phyloP scores from a whole-genome alignment of 2,797 vertebrate genomes.

The Micromesistius poutassou region DNA sequence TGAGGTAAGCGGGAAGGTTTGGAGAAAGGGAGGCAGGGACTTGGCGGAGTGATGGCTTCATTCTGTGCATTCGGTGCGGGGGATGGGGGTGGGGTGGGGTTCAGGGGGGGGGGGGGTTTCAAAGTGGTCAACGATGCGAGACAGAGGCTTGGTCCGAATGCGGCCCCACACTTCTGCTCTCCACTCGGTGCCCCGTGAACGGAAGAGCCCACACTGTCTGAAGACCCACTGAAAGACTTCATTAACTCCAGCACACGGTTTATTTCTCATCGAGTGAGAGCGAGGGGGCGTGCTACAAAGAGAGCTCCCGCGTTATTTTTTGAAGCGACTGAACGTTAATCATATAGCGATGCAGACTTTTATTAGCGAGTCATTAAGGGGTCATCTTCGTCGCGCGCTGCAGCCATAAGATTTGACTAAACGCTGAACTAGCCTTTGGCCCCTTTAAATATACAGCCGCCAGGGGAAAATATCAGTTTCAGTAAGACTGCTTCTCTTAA shows the following conservation, averaged over 20 bases:
- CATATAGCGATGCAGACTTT: slow-evolving; percentile 48
- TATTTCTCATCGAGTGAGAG: slow-evolving; percentile 51
- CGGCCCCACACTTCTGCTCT: slow-evolving; percentile 45
- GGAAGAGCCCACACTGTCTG: slow-evolving; percentile 48
- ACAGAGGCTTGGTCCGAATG: slow-evolving; percentile 47
- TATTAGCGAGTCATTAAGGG: slow-evolving; percentile 55
- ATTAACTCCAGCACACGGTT: slow-evolving; percentile 62
- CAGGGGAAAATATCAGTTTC: slow-evolving; percentile 52
- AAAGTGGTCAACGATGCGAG: slow-evolving; percentile 59
- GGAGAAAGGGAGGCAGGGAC: slow-evolving; percentile 46
- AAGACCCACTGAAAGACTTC: slow-evolving; percentile 58
- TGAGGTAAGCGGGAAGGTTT: slow-evolving; percentile 58
- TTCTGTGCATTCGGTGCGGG: slow-evolving; percentile 42
- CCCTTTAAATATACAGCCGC: slow-evolving; percentile 41
- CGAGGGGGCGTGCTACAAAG: slow-evolving; percentile 54
- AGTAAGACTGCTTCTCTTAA: slow-evolving; percentile 47
- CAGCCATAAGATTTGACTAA: slow-evolving; percentile 36
- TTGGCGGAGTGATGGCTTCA: slow-evolving; percentile 38
- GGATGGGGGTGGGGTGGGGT: no score
- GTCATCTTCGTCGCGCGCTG: slow-evolving; percentile 42
- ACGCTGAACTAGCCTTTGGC: slow-evolving; percentile 30
- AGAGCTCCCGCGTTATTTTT: slow-evolving; percentile 53
- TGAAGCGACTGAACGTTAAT: slow-evolving; percentile 62
- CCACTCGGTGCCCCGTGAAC: slow-evolving; percentile 42
- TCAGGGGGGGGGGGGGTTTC: slow-evolving; percentile 20